Conservation (phyloP, 2,888 invertebrate species). For the Heterodera filipjevi region DNA sequence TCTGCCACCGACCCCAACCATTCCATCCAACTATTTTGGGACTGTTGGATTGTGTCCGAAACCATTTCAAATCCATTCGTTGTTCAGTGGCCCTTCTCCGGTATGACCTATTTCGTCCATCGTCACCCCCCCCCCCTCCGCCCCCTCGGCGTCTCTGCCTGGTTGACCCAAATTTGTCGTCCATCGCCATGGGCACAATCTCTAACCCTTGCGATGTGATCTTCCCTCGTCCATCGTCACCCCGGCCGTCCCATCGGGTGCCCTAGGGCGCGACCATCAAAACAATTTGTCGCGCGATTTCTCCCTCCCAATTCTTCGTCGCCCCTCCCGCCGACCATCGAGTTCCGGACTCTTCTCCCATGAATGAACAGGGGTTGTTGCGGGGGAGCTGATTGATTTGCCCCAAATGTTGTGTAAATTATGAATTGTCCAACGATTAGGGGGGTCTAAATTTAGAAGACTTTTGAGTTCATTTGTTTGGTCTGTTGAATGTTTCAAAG, state of each 20-base stretch:
- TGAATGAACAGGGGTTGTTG: conserved; percentile 5
- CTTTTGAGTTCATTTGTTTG: neutral
- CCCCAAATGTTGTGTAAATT: conserved; percentile 9
- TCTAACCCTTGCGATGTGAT: conserved; percentile 3
- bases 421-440: neutral
- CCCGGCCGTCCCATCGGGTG: conserved; percentile 2
- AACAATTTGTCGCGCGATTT: conserved; percentile 22
- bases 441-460: neutral
- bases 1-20: neutral
- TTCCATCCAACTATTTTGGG: conserved; percentile 5
- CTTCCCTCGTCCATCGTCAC: neutral
- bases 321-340: conserved; percentile 8
- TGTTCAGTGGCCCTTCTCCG: conserved; percentile 5
- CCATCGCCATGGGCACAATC: conserved; percentile 4
- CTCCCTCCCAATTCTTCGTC: neutral
- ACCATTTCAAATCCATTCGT: conserved; percentile 6
- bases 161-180: conserved; percentile 16
- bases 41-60: neutral
- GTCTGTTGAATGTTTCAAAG: neutral
- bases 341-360: conserved; percentile 13
- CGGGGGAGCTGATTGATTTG: conserved; percentile 2
- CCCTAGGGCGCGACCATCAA: conserved; percentile 15
- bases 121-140: neutral
- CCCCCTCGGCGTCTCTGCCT: neutral
- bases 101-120: conserved; percentile 1